Base-by-base conservation (phyloP, 1,140 invertebrate species). In the Bombus haemorrhoidalis region DNA sequence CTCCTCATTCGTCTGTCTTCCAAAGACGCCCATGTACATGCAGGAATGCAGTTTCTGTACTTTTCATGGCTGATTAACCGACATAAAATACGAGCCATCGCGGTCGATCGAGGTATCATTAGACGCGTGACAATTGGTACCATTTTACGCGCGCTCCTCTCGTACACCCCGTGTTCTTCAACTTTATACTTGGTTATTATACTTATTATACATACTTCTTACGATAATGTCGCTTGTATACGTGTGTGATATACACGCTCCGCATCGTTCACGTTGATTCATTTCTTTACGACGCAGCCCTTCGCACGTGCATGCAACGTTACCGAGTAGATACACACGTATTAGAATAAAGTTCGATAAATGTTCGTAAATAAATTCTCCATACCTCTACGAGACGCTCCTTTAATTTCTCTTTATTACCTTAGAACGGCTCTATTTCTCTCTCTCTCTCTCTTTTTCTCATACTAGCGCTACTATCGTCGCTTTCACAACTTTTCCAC, bases 1-100 rank as follows among this genome's bases (percentile, higher is more conserved):
- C 13, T 62, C 62, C 25, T 32, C 28, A 32, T 69, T n/a, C 47
- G 66, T 71, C 72, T 73, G 77, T 59, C 82, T 86, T 83, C 86
- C 89, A 88, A 77, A 71, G 87, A 90, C 76, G 76, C 83, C 86
- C 86, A 85, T 66, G 34, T 47, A 72, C 47, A 22, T 74, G 12
- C 37, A 41, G 32, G 22, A 68, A 12, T 32, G 39, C 15, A 62
- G 1, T 1, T 25, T 32, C 18, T 28, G 10, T 47, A n/a, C 22
- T 43, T 37, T 47, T 12, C 68, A 34, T 64, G 37, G n/a, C 12
- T 18, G 83, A 59, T 83, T 57, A 37, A 43, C 13, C 47, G 37
- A 71, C 47, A 32, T 28, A 8, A 83, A 34, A 25, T 32, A 22
- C 25, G 28, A 34, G 59, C 71, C 12, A 66, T 32, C 62, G 43